These are phyloP conservation scores for Tenthredo scrophulariae DNA, from an alignment of 2,888 invertebrate genomes.

Conservation along the genomic window DNA sequence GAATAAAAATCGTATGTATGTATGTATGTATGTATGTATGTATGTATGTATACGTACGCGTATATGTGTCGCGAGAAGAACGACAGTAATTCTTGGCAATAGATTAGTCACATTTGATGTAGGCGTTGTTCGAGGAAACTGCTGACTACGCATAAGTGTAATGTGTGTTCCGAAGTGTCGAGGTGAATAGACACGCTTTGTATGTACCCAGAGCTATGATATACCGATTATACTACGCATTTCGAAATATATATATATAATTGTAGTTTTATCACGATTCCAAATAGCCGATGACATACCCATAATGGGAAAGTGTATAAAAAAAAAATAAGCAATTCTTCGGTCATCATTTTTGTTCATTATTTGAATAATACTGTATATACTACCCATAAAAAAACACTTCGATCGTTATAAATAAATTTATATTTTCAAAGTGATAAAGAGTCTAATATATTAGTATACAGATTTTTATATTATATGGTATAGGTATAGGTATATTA, in stretches of 20 bases:
- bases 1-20: not conserved
- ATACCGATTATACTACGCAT: not conserved
- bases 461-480: not conserved
- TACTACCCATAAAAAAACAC: not conserved
- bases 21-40: not conserved
- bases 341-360: too few species aligned
- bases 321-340: not conserved
- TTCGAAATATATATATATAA: not conserved
- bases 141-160: not conserved
- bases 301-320: not conserved
- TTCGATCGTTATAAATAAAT: not conserved
- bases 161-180: not conserved
- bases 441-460: too few species aligned
- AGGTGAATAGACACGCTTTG: constrained; percentile 11
- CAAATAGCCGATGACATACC: not conserved
- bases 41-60: not conserved
- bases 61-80: not conserved
- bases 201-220: not conserved
- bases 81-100: not conserved
- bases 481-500: too few species aligned
- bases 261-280: not conserved
- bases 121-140: constrained; percentile 4
- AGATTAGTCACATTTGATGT: not conserved
- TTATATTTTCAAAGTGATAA: not conserved
- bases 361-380: too few species aligned